Evolutionary conservation across 2,797 vertebrate species (phyloP), one percentile per base, ranked within the genome.

Genomic region (Poecile montanus): DNA sequence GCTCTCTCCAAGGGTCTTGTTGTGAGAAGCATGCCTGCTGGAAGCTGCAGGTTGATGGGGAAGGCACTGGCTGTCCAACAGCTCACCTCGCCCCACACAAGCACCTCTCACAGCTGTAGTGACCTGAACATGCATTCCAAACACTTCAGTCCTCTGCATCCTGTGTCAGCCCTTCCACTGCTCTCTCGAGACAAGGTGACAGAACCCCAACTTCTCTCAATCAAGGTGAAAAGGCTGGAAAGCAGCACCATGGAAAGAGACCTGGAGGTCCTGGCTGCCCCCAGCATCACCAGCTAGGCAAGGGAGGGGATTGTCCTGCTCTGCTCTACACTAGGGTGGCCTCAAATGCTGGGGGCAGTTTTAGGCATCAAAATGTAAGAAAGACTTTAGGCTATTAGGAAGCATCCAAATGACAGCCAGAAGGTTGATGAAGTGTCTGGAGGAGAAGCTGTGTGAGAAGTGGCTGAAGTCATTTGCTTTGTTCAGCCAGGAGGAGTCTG

Each of bases 231-330:
- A 76, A 76, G n/a, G 27, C 23, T 68, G 38, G 19, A 76, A 60
- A 45, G 15, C n/a, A 67, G 47, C 4, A 13, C 47, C 38, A 36
- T 0, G 1, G n/a, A 53, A 82, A 61, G 13, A 23, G 38, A 21
- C 32, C 22, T 62, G 57, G 47, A 32, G 15, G 14, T 62, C 18
- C 18, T 45, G 40, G 38, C 3, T 13, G n/a, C 38, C 38, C 38
- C 38, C 13, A 40, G 32, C 47, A 61, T 7, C 0, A 0, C 7
- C n/a, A 82, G 40, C 14, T 1, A 0, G 38, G 14, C 11, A 53
- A 61, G 57, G 22, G 38, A 71, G 6, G 14, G 11, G n/a, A 53
- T 4, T 62, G 67, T 45, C 40, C n/a, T 0, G 0, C 10, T 68
- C 40, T 29, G 47, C 54, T 29, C 40, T 68, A 54, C 1, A 0